phyloP scores from a whole-genome alignment of 2,113 vertebrate species.

The Pomatorhinus ruficollis region DNA sequence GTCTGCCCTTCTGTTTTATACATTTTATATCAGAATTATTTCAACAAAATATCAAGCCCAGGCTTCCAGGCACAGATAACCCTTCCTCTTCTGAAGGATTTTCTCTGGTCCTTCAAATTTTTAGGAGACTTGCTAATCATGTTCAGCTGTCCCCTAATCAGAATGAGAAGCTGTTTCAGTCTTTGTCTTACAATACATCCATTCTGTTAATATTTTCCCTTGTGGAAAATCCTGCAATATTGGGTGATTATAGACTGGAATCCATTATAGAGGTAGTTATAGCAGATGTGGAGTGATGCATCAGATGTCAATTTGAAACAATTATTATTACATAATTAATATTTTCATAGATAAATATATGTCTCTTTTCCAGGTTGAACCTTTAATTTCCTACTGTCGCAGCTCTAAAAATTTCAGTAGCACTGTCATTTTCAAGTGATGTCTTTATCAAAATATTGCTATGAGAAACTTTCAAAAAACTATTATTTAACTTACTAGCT shows the following conservation, averaged over 20 bases:
- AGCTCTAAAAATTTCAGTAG: neutral
- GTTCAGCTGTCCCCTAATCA: neutral
- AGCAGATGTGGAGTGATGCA: neutral
- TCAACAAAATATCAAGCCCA: neutral
- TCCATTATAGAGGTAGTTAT: neutral
- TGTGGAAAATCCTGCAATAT: neutral
- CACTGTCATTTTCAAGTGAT: neutral
- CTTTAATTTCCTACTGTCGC: neutral
- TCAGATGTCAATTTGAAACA: neutral
- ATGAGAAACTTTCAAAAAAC: neutral
- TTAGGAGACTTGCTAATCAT: neutral
- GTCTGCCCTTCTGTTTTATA: neutral
- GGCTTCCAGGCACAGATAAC: neutral
- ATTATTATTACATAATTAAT: neutral
- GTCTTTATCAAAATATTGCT: slow-evolving; percentile 40
- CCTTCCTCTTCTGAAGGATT: neutral
- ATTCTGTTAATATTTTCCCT: neutral
- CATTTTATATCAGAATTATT: neutral
- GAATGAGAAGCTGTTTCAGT: neutral
- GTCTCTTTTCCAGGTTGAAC: neutral
- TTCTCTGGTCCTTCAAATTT: neutral
- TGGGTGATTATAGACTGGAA: neutral
- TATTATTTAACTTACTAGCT: neutral
- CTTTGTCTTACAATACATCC: neutral
- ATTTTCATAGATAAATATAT: neutral